Evolutionary conservation across 2,888 invertebrate species (phyloP).

Genomic region (Neoitamus cyanurus): DNA sequence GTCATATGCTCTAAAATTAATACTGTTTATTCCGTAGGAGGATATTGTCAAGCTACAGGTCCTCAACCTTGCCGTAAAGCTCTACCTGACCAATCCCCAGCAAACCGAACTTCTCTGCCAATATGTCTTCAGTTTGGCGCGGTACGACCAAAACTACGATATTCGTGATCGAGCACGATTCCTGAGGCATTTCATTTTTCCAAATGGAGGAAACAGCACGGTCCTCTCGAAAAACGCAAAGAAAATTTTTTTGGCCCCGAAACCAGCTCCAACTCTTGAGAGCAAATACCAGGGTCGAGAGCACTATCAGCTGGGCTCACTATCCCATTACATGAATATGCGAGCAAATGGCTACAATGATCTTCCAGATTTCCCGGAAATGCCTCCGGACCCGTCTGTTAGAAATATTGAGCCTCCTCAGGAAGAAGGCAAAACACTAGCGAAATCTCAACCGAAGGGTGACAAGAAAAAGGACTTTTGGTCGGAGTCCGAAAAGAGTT

Average conservation of each 20-base stretch:
- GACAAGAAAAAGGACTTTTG: constrained; percentile 74
- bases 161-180: constrained; percentile 95
- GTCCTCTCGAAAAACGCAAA: constrained; percentile 77
- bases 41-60: constrained; percentile 96
- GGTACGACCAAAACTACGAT: constrained; percentile 98
- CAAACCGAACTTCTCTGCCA: constrained; percentile 89
- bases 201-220: constrained; percentile 65
- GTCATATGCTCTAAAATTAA: background rate
- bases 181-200: constrained; percentile 83
- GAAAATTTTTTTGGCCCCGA: constrained; percentile 88
- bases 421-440: constrained; percentile 59
- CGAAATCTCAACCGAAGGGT: constrained; percentile 57
- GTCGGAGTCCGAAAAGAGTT: constrained; percentile 64
- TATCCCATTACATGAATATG: constrained; percentile 93
- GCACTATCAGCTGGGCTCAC: constrained; percentile 90
- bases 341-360: constrained; percentile 89
- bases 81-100: constrained; percentile 87
- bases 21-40: constrained; percentile 71
- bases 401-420: constrained; percentile 75
- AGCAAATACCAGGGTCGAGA: constrained; percentile 87
- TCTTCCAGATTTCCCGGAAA: constrained; percentile 84
- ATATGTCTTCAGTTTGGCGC: constrained; percentile 93
- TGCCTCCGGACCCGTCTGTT: constrained; percentile 78
- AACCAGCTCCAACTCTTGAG: constrained; percentile 92
- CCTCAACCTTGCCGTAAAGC: constrained; percentile 92